Conservation (phyloP, 2,113 vertebrate species). For the Guaruba guarouba region DNA sequence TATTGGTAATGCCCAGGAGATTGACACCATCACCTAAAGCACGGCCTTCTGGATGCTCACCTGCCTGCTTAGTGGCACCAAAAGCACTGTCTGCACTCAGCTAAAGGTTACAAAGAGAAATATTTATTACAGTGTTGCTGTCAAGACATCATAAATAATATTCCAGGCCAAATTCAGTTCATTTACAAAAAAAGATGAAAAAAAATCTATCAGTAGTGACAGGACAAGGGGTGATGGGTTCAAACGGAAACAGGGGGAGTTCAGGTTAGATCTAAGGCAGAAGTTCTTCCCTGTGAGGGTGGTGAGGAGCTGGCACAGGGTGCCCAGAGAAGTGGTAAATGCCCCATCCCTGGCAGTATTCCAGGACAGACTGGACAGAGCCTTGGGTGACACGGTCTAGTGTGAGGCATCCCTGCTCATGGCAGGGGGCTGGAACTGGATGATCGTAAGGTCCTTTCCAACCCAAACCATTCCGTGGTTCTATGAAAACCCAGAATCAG, state of each 20-base stretch:
- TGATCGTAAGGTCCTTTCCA: not conserved
- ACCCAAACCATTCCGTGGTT: not conserved
- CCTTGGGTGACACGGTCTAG: not conserved
- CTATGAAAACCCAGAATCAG: not conserved
- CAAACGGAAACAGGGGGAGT: not conserved
- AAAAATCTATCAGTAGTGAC: not conserved
- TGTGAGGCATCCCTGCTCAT: not conserved
- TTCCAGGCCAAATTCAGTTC: not conserved
- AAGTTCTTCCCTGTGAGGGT: not conserved
- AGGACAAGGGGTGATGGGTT: not conserved
- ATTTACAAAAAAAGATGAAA: not conserved
- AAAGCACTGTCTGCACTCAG: not conserved
- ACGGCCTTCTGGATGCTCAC: not conserved
- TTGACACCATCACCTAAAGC: not conserved
- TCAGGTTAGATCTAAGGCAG: not conserved
- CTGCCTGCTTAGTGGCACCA: not conserved
- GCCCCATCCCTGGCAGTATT: not conserved
- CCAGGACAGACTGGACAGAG: not conserved
- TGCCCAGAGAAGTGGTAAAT: not conserved
- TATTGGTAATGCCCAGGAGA: not conserved
- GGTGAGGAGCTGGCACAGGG: not conserved
- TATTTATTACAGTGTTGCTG: not conserved
- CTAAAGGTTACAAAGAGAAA: not conserved
- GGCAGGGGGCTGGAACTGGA: not conserved
- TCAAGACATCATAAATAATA: not conserved